phyloP scores from a whole-genome alignment of 2,888 invertebrate genomes.

The Latrodectus hesperus region DNA sequence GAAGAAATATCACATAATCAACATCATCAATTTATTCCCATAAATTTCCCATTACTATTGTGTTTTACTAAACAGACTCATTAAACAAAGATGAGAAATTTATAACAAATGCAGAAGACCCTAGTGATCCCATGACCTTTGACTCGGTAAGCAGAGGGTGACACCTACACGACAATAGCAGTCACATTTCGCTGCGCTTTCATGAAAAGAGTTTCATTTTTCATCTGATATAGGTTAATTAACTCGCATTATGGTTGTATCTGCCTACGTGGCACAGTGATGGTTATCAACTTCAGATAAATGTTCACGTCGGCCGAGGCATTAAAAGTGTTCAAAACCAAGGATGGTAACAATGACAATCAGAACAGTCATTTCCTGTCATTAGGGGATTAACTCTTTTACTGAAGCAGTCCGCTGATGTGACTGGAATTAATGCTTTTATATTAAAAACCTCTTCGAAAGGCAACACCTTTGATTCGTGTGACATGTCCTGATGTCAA shows the following conservation, averaged over 20 bases:
- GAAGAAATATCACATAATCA: no score
- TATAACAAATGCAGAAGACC: no score
- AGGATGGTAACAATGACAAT: conserved; percentile 30
- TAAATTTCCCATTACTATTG: no score
- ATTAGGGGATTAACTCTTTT: conserved; percentile 57
- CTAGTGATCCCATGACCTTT: no score
- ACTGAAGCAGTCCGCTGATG: not conserved
- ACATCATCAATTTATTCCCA: no score
- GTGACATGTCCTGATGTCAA: no score
- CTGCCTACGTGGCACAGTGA: not conserved
- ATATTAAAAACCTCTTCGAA: not conserved
- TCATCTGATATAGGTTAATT: conserved; percentile 46
- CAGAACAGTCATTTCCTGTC: conserved; percentile 55
- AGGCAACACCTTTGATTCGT: no score
- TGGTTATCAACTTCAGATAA: not conserved
- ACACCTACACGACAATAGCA: no score
- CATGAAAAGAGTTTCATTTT: conserved; percentile 24
- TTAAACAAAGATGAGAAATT: no score
- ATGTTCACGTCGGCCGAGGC: no score
- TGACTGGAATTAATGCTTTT: conserved; percentile 5
- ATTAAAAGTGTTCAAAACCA: not conserved
- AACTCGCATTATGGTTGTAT: conserved; percentile 6
- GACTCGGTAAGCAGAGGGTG: no score
- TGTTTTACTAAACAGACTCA: no score
- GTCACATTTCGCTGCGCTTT: conserved; percentile 19